Evolutionary conservation across 2,888 invertebrate species (phyloP), one percentile per base, ranked within the genome.

Genomic region (Leptinotarsa peninsularis): DNA sequence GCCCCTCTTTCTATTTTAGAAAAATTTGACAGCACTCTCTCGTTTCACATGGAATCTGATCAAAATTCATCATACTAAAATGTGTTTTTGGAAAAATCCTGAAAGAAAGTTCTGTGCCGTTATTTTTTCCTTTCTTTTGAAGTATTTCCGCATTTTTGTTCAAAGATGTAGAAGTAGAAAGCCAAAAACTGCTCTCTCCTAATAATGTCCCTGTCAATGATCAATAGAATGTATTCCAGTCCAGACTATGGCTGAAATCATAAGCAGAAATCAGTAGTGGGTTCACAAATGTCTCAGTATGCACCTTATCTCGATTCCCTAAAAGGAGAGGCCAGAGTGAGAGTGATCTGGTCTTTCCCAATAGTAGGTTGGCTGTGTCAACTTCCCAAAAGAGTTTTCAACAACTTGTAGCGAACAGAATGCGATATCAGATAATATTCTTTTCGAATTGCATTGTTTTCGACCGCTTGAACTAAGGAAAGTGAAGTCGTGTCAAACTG

Each of bases 321-420:
- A 79, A 75, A 79, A 80, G 80, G 78, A 79, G 76, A 71, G 80
- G 77, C 70, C 60, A 58, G 67, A 78, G 80, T 76, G 80, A 80
- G 80, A 80, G 80, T 80, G 78, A 77, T 79, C 72, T 76, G 76
- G 73, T 77, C 80, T 78, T 73, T 73, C 66, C 72, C 67, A 79
- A 68, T 74, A 73, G 77, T 79, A 73, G 74, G 74, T 63, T 54
- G 75, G 71, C 33, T 33, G 7, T 70, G 73, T 75, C 69, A 21
- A 73, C 79, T 74, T 66, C 79, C 79, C 79, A 79, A 77, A 75
- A 76, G 72, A 66, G 63, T 70, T 66, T 33, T 33, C 7, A 33
- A 33, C 33, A 33, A 7, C 33, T 7, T 33, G 7, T 27, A 5
- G 69, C 71, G 14, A 49, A 69, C 17, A 27, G 50, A n/a, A 23